Base-by-base conservation (phyloP, 1,140 invertebrate species). In the Potamilus streckersoni region DNA sequence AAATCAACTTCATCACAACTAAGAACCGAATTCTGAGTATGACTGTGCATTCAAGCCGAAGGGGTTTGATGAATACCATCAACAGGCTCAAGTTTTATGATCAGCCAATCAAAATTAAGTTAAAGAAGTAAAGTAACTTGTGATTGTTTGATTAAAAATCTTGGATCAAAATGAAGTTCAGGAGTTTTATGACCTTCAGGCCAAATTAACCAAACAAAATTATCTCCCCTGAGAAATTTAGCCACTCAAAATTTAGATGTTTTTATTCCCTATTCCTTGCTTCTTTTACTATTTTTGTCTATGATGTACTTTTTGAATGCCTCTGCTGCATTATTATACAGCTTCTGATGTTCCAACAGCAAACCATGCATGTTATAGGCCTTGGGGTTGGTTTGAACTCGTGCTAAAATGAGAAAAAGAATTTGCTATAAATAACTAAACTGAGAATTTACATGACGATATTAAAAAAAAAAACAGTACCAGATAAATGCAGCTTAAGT, bases 301-400 rank as follows among this genome's bases (percentile, higher is more conserved):
- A 8, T 6, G 11, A 49, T 49, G 38, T 81, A 90, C 88, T 77
- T 85, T 78, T 91, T 88, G 84, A 94, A 96, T 64, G 93, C 92
- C 76, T 92, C 85, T 31, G 90, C 86, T 16, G 96, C 93, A 20
- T 92, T 91, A 60, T 84, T 87, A 61, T 93, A 92, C 17, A 96
- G 90, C 60, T 93, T 93, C 87, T 94, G 92, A 74, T 94, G 92
- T 89, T 96, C 95, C 82, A 93, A 90, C 56, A 97, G 87, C 61
- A 96, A 92, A 60, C 95, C 96, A 63, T 94, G 91, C 84, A 95
- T 93, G 80, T 95, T 96, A 80, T 93, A 93, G 3, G 94, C 94
- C 84, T 92, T 93, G 57, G 93, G 84, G 88, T 95, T 92, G 0
- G 92, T 84, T 74, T 91, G 90, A 79, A 91, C 84, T 27, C 90